phyloP scores from a whole-genome alignment of 1,140 invertebrate species.

The Drosophila fuyamai region DNA sequence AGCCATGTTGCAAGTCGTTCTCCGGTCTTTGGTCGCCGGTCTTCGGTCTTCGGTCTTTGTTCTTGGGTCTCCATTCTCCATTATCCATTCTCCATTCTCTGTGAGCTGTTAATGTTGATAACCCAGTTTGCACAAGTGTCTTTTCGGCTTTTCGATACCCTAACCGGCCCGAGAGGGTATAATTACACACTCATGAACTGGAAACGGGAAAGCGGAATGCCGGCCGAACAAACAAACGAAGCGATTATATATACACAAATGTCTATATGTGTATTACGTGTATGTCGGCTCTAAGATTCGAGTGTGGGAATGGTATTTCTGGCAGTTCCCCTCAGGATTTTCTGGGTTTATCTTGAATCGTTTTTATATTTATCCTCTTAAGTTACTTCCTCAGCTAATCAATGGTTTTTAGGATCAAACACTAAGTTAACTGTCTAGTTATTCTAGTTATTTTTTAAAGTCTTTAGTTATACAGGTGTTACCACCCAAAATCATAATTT shows the following conservation, averaged over 20 bases:
- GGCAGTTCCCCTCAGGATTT: not conserved
- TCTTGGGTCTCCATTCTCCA: conserved; percentile 20
- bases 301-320: conserved; percentile 2
- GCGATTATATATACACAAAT: not conserved
- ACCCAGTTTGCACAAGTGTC: conserved; percentile 77
- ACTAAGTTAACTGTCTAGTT: not conserved
- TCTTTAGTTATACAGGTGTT: not conserved
- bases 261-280: not conserved
- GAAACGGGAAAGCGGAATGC: conserved; percentile 5
- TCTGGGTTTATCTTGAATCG: not conserved
- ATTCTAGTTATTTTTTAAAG: not conserved
- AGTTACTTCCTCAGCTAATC: too few species aligned
- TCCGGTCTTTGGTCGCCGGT: conserved; percentile 14
- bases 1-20: conserved; percentile 33
- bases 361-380: not conserved
- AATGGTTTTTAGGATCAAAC: not conserved
- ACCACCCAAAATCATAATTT: too few species aligned
- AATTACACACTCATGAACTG: conserved; percentile 41
- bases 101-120: conserved; percentile 50
- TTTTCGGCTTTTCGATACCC: conserved; percentile 35
- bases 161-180: conserved; percentile 32
- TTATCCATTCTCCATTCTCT: conserved; percentile 29
- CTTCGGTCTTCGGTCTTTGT: not conserved
- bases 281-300: too few species aligned
- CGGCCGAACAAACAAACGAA: conserved; percentile 20